Evolutionary conservation across 1,140 invertebrate species (phyloP), one percentile per base, ranked within the genome.

Genomic region (Drosophila equinoxialis): DNA sequence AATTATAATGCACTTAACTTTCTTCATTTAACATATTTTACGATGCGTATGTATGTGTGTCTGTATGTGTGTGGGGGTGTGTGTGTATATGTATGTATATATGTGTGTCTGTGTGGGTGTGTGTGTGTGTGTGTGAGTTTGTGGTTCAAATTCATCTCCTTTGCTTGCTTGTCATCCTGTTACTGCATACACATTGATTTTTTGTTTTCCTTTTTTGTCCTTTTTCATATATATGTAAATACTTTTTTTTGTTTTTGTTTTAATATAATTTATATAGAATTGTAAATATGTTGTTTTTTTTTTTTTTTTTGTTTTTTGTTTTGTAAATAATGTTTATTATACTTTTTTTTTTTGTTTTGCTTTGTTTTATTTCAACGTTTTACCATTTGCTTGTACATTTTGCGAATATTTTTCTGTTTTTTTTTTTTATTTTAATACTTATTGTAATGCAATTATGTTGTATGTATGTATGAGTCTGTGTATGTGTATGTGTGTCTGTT

Each of bases 1-100:
- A 89, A 89, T 90, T 90, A 81, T 89, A 89, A 89, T 89, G 84
- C 84, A 89, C 84, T 89, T 89, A 89, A 89, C 77, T 87, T 85
- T 81, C 54, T 65, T 54, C 54, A 51, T 65, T 65, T 45, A 65
- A 65, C 62, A 54, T 65, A 65, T 48, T 51, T 33, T 65, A 35
- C 42, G 41, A 65, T 65, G 75, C 75, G 75, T 78, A 69, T 70
- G 35, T 66, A 69, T 77, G 67, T 69, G 35, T 71, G 63, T 76
- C 37, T 68, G 41, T 61, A 48, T 68, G 37, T 59, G 30, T 65
- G 37, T 41, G 59, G 75, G 13, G 75, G 73, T 58, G 17, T 58
- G 39, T 73, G 42, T 71, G 57, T 75, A 35, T 68, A 42, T 62
- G 41, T 68, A 23, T 64, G 20, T 65, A 23, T 37, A 48, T 79